These are phyloP conservation scores for Tricholauxania praeusta DNA, from an alignment of 2,888 invertebrate genomes.

Conservation along the genomic window DNA sequence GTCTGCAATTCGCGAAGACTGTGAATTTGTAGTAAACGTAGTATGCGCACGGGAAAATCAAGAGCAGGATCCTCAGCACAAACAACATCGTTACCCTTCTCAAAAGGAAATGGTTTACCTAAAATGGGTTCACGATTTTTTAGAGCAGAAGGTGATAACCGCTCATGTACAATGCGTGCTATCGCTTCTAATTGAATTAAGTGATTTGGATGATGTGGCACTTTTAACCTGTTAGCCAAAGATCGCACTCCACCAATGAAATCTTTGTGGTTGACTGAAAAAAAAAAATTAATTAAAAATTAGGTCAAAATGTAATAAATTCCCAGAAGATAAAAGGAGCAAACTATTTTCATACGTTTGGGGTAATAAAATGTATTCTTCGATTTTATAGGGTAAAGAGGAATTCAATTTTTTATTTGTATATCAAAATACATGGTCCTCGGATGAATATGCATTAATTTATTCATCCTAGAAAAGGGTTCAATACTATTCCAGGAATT, in stretches of 20 bases:
- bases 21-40: slow-evolving; percentile 79
- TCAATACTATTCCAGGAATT: no score
- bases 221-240: slow-evolving; percentile 82
- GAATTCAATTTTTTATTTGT: no score
- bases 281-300: slow-evolving; percentile 24
- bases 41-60: slow-evolving; percentile 80
- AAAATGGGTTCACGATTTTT: slow-evolving; percentile 54
- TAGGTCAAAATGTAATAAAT: no score
- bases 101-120: slow-evolving; percentile 78
- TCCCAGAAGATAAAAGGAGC: no score
- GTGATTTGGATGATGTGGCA: slow-evolving; percentile 85
- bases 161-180: slow-evolving; percentile 72
- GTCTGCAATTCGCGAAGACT: slow-evolving; percentile 79
- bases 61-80: slow-evolving; percentile 74
- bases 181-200: slow-evolving; percentile 79
- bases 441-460: no score
- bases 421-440: no score
- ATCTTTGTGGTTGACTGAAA: slow-evolving; percentile 81
- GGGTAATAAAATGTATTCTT: no score
- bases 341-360: no score
- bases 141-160: slow-evolving; percentile 72
- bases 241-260: slow-evolving; percentile 86
- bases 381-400: no score
- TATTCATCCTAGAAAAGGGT: no score
- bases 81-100: slow-evolving; percentile 73